Evolutionary conservation across 2,797 vertebrate genomes (phyloP), one percentile per base, ranked within the genome.

Genomic region (Synaphobranchus kaupii): DNA sequence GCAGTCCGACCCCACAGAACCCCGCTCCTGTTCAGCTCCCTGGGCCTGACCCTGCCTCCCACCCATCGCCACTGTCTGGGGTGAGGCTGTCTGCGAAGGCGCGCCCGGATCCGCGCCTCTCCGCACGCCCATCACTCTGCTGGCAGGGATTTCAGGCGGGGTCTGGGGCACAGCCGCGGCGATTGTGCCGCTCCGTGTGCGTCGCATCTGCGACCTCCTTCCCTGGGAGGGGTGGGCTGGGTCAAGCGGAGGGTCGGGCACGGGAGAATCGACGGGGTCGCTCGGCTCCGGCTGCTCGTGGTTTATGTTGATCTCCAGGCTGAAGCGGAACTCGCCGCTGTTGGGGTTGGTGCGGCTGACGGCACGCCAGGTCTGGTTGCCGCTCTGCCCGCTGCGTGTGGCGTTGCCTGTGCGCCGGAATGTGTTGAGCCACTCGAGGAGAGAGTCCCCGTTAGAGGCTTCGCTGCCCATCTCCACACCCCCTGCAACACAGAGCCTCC

Each of bases 261-360:
- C 95, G 68, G 92, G 85, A 0, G 92, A 63, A 48, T 95, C 95
- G 13, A 88, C 89, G 25, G 91, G 52, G 50, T 96, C 96, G 44
- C 89, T 95, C 0, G 94, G 93, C 84, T 97, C 96, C 31, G 97
- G 97, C 91, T 97, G 97, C 91, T 99, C 98, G 0, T 98, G 97
- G 93, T 98, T 99, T 91, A 99, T 97, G 92, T 99, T 98, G 92
- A 99, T 99, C 95, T 99, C 98, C 54, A 99, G 95, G 92, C 98
- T 98, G 94, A 99, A 99, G 31, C 97, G 96, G 89, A 99, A 99
- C 90, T 99, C 98, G 50, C 98, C 97, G 17, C 97, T 99, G 94
- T 97, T 98, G 0, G 98, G 98, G 90, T 98, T 98, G 80, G 97
- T 98, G 92, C 96, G 97, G 92, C 98, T 99, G 92, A 98, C 98